Evolutionary conservation across 2,797 vertebrate genomes (phyloP), one percentile per base, ranked within the genome.

Genomic region (Cyclura pinguis): DNA sequence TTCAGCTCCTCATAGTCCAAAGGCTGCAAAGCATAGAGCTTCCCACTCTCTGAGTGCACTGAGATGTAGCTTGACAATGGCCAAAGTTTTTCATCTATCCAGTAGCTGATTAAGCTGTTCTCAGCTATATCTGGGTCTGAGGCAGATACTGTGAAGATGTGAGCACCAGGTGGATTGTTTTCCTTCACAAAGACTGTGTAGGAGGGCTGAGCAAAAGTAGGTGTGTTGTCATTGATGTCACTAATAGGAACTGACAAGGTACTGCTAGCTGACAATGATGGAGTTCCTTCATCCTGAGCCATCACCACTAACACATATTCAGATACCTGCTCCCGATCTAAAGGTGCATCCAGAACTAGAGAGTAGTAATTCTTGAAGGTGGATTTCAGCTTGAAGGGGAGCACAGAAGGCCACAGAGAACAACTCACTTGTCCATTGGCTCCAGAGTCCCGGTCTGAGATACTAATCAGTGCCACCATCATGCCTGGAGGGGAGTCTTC

Each of bases 211-310:
- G 88, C 84, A 92, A 98, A 98, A 4, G 85, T 16, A 0, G 98
- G 98, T 0, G 86, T 93, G 27, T 98, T 98, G 55, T 98, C 98
- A 91, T 98, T 98, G 1, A 97, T 92, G 92, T 98, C 98, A 47
- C 97, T 96, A 3, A 98, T 85, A 1, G 89, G 38, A 0, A 97
- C 93, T 0, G 9, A 35, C 55, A 97, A 94, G 1, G 42, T 95
- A 87, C 95, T 97, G 0, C 93, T 84, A 24, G 97, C 95, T 32
- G 96, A 94, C 50, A 97, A 86, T 0, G 94, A 32, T 6, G 96
- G 96, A 14, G 94, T 83, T 0, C 97, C 97, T 52, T 88, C 74
- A 13, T 97, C 97, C 91, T 92, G 94, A 0, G 95, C 96, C 0
- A 93, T 91, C 42, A 98, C 95, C 5, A 94, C 88, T 1, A 98